Percentiles rank a stretch among this genome's conserved stretches.
phyloP scores from a whole-genome alignment of 2,888 invertebrate species.

The Tachina fera region DNA sequence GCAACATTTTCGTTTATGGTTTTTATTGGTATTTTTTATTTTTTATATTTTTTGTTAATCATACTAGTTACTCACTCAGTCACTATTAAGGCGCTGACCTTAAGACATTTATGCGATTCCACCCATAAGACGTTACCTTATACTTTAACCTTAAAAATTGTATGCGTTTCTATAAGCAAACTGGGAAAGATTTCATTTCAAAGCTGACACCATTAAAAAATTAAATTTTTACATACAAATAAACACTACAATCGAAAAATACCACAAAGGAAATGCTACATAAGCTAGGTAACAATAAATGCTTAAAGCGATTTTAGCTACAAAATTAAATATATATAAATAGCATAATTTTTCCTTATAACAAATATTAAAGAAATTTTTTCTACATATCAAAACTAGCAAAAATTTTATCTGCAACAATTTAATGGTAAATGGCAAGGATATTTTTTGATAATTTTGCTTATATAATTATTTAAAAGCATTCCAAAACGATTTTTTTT shows the following conservation, averaged over 20 bases:
- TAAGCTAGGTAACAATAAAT: too few species aligned
- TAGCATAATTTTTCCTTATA: too few species aligned
- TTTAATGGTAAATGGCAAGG: too few species aligned
- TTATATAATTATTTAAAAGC: too few species aligned
- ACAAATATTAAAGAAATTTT: too few species aligned
- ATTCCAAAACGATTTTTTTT: too few species aligned
- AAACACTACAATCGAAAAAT: constrained; percentile 53
- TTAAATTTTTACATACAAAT: constrained; percentile 31
- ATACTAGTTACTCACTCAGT: constrained; percentile 33
- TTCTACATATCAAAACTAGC: too few species aligned
- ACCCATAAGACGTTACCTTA: constrained; percentile 61
- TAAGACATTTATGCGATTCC: constrained; percentile 29
- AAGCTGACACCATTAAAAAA: constrained; percentile 34
- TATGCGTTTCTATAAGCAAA: neutral
- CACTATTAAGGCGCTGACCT: constrained; percentile 38
- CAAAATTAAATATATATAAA: too few species aligned
- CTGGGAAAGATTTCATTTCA: constrained; percentile 57
- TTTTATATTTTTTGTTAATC: constrained; percentile 11
- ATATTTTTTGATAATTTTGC: too few species aligned
- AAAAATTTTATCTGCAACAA: too few species aligned
- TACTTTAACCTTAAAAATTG: constrained; percentile 64
- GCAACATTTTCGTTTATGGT: constrained; percentile 75
- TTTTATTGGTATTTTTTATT: neutral
- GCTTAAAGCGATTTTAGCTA: neutral
- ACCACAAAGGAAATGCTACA: neutral